phyloP scores from a whole-genome alignment of 2,113 vertebrate genomes.

The Myotis yumanensis region DNA sequence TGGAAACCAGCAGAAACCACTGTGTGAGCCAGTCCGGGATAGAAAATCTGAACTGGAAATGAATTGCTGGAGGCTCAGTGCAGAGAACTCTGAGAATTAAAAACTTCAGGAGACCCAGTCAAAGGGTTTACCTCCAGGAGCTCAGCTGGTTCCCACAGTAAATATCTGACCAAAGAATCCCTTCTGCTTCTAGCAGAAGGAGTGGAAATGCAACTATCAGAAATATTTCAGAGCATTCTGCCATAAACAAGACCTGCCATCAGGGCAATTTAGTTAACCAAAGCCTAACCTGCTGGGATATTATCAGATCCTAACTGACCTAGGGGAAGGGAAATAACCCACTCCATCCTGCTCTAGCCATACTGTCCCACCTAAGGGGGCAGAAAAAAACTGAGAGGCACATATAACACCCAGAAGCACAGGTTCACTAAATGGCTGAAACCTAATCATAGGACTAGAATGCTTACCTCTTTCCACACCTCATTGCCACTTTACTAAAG shows the following conservation, averaged over 20 bases:
- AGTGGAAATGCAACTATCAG: background rate
- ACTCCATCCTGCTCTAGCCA: background rate
- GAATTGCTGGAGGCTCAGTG: background rate
- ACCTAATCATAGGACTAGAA: background rate
- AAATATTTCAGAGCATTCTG: background rate
- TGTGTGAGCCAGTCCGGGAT: background rate
- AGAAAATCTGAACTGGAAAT: background rate
- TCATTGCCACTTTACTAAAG: background rate
- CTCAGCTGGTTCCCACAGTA: background rate
- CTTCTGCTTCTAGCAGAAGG: background rate
- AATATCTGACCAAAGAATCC: background rate
- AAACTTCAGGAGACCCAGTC: background rate
- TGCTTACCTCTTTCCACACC: background rate
- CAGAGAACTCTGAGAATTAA: background rate
- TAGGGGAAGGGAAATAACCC: background rate
- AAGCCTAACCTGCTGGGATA: background rate
- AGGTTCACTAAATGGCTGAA: background rate
- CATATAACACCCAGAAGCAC: background rate
- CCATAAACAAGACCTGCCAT: background rate
- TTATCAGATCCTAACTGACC: background rate
- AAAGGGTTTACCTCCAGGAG: background rate
- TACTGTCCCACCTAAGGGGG: background rate
- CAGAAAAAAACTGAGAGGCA: background rate
- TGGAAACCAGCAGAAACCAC: background rate
- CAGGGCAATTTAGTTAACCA: background rate